phyloP scores from a whole-genome alignment of 35 echinoderm and acorn worm genomes.

The Antedon bifida region DNA sequence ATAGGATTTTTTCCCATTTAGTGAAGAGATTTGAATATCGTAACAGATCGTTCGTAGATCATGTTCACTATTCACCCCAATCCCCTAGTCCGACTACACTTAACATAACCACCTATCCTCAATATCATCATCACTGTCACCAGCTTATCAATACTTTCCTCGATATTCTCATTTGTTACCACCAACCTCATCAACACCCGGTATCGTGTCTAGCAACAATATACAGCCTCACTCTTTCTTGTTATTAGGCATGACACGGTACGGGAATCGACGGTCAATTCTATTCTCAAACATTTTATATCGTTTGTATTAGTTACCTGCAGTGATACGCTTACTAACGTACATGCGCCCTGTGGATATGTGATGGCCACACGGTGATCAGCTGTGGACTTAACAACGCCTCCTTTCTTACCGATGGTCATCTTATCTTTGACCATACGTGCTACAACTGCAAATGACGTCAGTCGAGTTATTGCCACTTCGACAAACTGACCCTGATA shows the following conservation, averaged over 20 bases:
- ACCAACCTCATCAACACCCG: background rate
- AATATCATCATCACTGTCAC: background rate
- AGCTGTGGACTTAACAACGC: conserved; percentile 56
- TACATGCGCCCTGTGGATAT: conserved; percentile 46
- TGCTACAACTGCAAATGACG: conserved; percentile 64
- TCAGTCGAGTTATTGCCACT: conserved; percentile 26
- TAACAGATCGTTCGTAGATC: too few species aligned
- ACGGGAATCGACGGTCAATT: too few species aligned
- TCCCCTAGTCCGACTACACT: too few species aligned
- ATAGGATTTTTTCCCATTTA: too few species aligned
- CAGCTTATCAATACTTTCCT: background rate
- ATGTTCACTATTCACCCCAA: too few species aligned
- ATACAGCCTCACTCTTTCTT: too few species aligned
- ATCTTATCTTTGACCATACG: conserved; percentile 44
- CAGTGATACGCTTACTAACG: conserved; percentile 55
- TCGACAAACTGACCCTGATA: conserved; percentile 67
- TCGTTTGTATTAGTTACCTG: too few species aligned
- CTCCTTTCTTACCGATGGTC: conserved; percentile 94
- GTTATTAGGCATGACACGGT: too few species aligned
- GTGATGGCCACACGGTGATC: conserved; percentile 50
- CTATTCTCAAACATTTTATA: too few species aligned
- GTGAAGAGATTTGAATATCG: too few species aligned
- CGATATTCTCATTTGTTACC: background rate
- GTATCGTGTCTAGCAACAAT: too few species aligned
- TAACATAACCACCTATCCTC: background rate